A percentile compares a stretch with the other conserved stretches of the same genome.
Conservation (phyloP, 2,797 vertebrate species). For the Clarias laeviceps region DNA sequence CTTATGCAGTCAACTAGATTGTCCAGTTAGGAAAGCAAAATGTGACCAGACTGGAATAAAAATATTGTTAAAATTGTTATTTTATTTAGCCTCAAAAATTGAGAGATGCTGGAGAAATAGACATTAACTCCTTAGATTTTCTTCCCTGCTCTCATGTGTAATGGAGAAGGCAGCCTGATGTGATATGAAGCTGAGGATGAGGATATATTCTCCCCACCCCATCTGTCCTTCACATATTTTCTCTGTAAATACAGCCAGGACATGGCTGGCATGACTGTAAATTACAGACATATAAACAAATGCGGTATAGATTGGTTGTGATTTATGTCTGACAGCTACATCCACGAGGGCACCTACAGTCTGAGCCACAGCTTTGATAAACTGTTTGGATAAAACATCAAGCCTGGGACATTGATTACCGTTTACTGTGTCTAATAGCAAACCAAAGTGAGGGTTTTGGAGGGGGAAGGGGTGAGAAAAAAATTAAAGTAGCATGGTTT, state of each 20-base stretch:
- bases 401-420: slow-evolving; percentile 75
- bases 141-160: background rate
- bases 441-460: slow-evolving; percentile 55
- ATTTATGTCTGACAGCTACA: slow-evolving; percentile 73
- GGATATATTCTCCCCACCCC: background rate
- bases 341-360: slow-evolving; percentile 51
- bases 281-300: slow-evolving; percentile 69
- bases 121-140: background rate
- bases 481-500: slow-evolving; percentile 48
- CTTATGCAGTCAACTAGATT: slow-evolving; percentile 68
- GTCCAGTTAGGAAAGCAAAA: slow-evolving; percentile 66
- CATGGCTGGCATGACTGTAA: slow-evolving; percentile 72
- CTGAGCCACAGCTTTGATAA: slow-evolving; percentile 55
- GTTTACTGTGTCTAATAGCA: slow-evolving; percentile 73
- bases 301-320: slow-evolving; percentile 67
- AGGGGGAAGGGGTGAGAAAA: slow-evolving; percentile 9
- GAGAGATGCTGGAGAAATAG: background rate
- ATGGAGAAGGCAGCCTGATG: slow-evolving; percentile 3
- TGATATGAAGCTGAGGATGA: slow-evolving; percentile 24
- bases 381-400: slow-evolving; percentile 69
- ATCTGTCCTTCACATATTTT: slow-evolving; percentile 28
- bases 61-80: background rate
- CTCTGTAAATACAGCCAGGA: slow-evolving; percentile 62
- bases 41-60: slow-evolving; percentile 57
- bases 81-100: background rate